These are phyloP conservation scores for Rhizoglyphus robini DNA, from an alignment of 1,140 invertebrate species.

Conservation along the genomic window DNA sequence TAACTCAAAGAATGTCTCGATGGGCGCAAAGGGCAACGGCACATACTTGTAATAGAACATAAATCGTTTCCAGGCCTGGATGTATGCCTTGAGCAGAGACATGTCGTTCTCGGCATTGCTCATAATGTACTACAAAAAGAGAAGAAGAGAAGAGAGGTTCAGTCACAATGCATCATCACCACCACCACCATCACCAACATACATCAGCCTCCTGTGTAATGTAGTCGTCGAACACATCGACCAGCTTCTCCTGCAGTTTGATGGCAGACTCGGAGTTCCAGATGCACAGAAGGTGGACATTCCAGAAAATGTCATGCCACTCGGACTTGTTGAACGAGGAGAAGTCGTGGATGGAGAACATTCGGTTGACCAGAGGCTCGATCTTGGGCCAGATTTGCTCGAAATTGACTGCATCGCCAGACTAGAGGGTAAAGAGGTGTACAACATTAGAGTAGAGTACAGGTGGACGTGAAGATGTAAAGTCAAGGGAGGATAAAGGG, in stretches of 20 bases:
- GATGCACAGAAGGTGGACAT: conserved; percentile 80
- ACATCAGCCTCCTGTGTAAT: conserved; percentile 42
- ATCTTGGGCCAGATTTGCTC: conserved; percentile 91
- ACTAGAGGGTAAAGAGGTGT: too few species aligned
- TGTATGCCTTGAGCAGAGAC: conserved; percentile 85
- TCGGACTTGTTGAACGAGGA: conserved; percentile 71
- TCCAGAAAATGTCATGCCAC: conserved; percentile 93
- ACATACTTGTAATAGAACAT: conserved; percentile 94
- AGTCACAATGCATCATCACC: too few species aligned
- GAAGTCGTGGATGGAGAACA: conserved; percentile 79
- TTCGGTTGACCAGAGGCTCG: conserved; percentile 77
- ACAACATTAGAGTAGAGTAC: too few species aligned
- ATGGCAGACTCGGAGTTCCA: conserved; percentile 83
- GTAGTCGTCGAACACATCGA: conserved; percentile 85
- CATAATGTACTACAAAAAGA: conserved; percentile 34
- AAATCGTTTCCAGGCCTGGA: conserved; percentile 91
- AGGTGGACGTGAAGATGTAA: too few species aligned
- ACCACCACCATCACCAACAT: neutral
- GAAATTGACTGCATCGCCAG: conserved; percentile 39
- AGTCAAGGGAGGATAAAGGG: too few species aligned
- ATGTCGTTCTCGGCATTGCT: conserved; percentile 80
- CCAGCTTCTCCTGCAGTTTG: conserved; percentile 71
- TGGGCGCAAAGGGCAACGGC: conserved; percentile 82
- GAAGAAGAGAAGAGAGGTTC: too few species aligned
- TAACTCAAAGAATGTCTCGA: too few species aligned